Conservation (phyloP, 2,797 vertebrate genomes). For the Simalia tracyae region DNA sequence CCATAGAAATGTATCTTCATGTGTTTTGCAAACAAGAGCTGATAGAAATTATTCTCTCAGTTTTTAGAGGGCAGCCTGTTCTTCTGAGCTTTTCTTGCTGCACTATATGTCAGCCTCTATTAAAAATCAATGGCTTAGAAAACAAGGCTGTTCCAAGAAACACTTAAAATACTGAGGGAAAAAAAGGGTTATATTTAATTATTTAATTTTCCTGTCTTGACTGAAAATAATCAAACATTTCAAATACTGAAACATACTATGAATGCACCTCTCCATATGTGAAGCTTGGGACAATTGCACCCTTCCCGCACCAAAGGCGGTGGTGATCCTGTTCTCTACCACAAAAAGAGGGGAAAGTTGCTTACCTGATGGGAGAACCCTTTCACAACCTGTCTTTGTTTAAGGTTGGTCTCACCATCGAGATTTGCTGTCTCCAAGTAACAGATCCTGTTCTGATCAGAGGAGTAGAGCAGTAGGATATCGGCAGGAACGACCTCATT, state of each 20-base stretch:
- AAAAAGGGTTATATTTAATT: background rate
- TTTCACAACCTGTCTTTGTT: conserved; percentile 81
- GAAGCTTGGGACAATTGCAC: background rate
- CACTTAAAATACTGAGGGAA: background rate
- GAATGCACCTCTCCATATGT: background rate
- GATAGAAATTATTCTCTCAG: background rate
- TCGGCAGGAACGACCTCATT: conserved; percentile 92
- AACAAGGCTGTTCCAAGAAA: background rate
- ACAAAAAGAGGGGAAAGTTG: background rate
- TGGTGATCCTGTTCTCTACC: background rate
- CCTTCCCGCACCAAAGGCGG: background rate
- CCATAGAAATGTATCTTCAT: background rate
- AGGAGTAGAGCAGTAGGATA: conserved; percentile 87
- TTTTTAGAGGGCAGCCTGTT: background rate
- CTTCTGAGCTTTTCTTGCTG: background rate
- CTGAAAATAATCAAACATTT: background rate
- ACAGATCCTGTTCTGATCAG: conserved; percentile 84
- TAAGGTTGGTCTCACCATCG: conserved; percentile 95
- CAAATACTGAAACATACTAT: background rate
- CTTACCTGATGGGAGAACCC: conserved; percentile 65
- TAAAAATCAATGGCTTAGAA: background rate
- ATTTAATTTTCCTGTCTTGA: background rate
- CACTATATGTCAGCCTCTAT: background rate
- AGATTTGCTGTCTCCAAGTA: conserved; percentile 90
- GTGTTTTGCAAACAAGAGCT: background rate